A percentile compares a stretch with the other conserved stretches of the same genome.
Conservation (phyloP, 2,797 vertebrate species). For the Channallabes apus region DNA sequence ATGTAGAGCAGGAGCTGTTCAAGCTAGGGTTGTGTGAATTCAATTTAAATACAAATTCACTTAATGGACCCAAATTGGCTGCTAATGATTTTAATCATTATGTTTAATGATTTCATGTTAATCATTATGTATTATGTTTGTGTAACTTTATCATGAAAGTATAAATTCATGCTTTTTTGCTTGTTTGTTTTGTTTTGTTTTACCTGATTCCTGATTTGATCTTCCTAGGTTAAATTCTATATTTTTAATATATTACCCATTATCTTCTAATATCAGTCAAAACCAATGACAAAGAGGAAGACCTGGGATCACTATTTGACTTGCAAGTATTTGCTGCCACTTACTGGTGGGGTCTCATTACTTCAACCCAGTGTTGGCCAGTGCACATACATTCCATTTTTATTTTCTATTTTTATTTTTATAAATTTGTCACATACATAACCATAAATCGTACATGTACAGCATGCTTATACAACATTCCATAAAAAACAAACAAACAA, state of each 20-base stretch:
- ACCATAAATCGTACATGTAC: no score
- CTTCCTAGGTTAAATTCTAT: background rate
- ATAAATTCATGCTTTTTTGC: background rate
- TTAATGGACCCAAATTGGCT: background rate
- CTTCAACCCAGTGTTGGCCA: background rate
- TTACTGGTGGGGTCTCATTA: conserved; percentile 18
- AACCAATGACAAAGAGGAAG: background rate
- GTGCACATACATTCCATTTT: background rate
- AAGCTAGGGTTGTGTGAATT: background rate
- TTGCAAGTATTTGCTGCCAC: conserved; percentile 38
- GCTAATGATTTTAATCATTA: background rate
- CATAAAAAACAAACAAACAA: no score
- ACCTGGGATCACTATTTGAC: background rate
- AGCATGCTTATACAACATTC: no score
- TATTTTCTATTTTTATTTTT: no score
- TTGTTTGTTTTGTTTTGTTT: background rate
- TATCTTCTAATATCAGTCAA: no score
- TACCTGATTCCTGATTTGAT: background rate
- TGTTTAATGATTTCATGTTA: no score
- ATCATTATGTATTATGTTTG: background rate
- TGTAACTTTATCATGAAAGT: background rate
- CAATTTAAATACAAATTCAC: background rate
- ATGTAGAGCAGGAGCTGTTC: background rate
- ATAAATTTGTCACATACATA: no score
- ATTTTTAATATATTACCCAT: background rate